phyloP scores from a whole-genome alignment of 2,113 vertebrate species.

The Heptranchias perlo region DNA sequence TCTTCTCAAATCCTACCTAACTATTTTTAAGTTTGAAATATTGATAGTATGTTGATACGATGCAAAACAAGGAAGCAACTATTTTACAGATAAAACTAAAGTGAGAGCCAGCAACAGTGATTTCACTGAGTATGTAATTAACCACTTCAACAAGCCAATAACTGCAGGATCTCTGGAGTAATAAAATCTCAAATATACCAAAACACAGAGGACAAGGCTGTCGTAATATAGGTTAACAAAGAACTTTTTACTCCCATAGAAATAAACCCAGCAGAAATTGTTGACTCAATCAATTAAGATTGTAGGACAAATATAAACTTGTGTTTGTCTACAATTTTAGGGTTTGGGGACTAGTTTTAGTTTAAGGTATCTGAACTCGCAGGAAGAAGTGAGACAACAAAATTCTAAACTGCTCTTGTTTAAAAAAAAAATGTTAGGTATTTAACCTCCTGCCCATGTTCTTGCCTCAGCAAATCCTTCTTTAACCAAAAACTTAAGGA shows the following conservation, averaged over 20 bases:
- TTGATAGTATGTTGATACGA: neutral
- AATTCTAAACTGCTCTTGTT: neutral
- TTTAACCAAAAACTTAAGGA: neutral
- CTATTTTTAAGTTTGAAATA: neutral
- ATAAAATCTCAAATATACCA: neutral
- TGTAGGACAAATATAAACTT: neutral
- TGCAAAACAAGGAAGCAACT: neutral
- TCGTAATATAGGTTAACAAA: neutral
- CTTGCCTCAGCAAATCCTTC: neutral
- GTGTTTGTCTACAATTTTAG: neutral
- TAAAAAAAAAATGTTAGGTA: neutral
- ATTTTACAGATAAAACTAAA: neutral
- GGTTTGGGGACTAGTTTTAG: neutral
- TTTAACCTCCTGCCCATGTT: neutral
- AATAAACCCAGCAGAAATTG: constrained; percentile 1
- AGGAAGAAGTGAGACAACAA: neutral
- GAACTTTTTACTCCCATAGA: neutral
- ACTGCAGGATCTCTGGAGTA: neutral
- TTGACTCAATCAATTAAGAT: neutral
- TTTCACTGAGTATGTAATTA: neutral
- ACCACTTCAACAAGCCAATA: neutral
- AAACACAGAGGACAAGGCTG: neutral
- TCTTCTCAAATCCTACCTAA: neutral
- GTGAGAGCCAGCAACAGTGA: neutral
- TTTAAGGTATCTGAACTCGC: neutral